phyloP scores from a whole-genome alignment of 2,888 invertebrate genomes.

The Carterocephalus palaemon region DNA sequence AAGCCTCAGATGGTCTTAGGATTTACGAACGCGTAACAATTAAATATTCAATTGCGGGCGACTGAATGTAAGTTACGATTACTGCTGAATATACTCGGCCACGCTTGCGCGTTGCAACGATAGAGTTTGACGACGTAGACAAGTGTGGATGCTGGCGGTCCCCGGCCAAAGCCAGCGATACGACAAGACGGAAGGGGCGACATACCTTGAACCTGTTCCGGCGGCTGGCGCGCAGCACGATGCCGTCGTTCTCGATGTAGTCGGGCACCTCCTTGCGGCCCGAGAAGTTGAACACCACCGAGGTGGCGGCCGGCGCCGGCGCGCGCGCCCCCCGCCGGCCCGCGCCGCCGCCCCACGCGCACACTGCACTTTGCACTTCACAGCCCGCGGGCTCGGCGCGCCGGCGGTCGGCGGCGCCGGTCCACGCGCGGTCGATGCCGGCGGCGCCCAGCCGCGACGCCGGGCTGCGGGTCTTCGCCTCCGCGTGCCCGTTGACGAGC shows the following conservation, averaged over 20 bases:
- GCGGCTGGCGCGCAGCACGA: constrained; percentile 82
- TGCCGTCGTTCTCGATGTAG: constrained; percentile 94
- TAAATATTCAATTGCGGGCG: no score
- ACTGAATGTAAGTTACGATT: no score
- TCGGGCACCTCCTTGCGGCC: constrained; percentile 91
- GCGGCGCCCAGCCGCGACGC: constrained; percentile 52
- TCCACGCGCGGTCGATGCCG: constrained; percentile 60
- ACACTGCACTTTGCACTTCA: constrained; percentile 33
- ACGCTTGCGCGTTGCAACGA: no score
- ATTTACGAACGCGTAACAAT: no score
- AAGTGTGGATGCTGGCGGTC: no score
- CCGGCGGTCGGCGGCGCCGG: constrained; percentile 43
- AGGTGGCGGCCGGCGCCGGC: constrained; percentile 76
- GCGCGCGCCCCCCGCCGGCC: constrained; percentile 41
- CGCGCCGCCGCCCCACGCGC: constrained; percentile 35
- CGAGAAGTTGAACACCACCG: constrained; percentile 93
- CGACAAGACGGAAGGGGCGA: constrained; percentile 13
- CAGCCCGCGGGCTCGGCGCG: constrained; percentile 27
- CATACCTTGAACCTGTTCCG: constrained; percentile 87
- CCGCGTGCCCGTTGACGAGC: constrained; percentile 45
- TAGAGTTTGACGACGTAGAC: no score
- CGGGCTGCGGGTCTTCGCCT: constrained; percentile 30
- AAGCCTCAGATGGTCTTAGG: no score
- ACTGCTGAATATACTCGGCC: no score
- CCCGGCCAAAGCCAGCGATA: constrained; percentile 6